Conservation (phyloP, 2,113 vertebrate genomes). For the Eclectus roratus region DNA sequence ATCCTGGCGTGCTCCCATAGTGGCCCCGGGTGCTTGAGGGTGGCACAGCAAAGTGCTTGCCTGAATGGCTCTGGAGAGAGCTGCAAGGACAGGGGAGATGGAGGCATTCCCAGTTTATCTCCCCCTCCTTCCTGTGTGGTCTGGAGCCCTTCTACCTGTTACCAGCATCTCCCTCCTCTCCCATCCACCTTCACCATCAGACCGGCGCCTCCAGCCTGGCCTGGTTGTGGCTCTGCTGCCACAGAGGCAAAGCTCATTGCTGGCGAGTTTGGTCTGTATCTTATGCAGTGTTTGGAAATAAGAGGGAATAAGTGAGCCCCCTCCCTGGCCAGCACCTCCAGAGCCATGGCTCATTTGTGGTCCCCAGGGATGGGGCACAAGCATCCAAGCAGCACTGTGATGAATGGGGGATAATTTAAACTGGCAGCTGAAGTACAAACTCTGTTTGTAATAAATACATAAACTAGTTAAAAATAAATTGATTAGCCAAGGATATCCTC, state of each 20-base stretch:
- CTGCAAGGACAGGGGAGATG: neutral
- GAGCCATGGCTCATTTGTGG: neutral
- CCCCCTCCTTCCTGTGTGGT: neutral
- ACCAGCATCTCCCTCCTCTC: neutral
- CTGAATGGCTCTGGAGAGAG: neutral
- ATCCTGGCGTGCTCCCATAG: neutral
- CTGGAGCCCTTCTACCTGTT: neutral
- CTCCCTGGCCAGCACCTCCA: neutral
- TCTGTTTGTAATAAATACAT: slow-evolving; percentile 27
- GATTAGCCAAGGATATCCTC: slow-evolving; percentile 64
- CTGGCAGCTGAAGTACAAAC: slow-evolving; percentile 9
- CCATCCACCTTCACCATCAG: neutral
- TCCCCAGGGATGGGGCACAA: neutral
- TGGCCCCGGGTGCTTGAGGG: neutral
- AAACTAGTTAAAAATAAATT: slow-evolving; percentile 63
- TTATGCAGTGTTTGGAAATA: neutral
- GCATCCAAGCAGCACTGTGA: neutral
- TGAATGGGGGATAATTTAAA: neutral
- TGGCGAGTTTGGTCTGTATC: neutral
- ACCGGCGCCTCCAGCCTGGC: accelerated
- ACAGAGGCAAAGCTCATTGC: neutral
- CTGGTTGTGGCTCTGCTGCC: neutral
- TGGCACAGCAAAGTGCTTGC: neutral
- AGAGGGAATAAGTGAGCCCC: neutral
- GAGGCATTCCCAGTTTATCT: neutral